Conservation (phyloP, 1,140 invertebrate genomes). For the Tetraneura akinire region DNA sequence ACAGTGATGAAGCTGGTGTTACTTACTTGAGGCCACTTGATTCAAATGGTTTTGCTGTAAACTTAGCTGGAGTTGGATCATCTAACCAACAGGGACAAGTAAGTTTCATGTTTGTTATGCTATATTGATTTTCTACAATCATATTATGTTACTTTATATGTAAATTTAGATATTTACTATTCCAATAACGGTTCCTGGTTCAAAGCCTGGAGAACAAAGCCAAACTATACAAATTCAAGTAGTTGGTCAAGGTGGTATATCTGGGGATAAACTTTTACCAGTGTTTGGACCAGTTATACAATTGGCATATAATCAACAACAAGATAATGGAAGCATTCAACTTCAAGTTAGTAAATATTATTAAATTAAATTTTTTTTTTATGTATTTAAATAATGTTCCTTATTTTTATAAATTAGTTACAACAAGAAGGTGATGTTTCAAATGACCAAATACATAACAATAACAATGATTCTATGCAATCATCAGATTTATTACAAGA, state of each 20-base stretch:
- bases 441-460: slow-evolving; percentile 50
- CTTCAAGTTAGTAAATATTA: slow-evolving; percentile 58
- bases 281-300: slow-evolving; percentile 67
- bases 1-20: slow-evolving; percentile 70
- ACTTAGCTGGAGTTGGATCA: slow-evolving; percentile 52
- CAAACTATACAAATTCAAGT: slow-evolving; percentile 78
- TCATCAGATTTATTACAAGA: slow-evolving; percentile 45
- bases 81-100: slow-evolving; percentile 56
- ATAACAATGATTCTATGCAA: slow-evolving; percentile 48
- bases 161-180: slow-evolving; percentile 67
- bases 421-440: slow-evolving; percentile 48
- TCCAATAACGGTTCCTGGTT: slow-evolving; percentile 72
- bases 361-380: not conserved
- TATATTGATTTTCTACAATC: too few relatives aligned
- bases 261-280: slow-evolving; percentile 54
- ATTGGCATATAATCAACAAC: slow-evolving; percentile 65
- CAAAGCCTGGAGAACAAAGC: slow-evolving; percentile 70
- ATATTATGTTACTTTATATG: not conserved
- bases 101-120: slow-evolving; percentile 37
- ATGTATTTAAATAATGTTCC: not conserved
- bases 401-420: slow-evolving; percentile 11
- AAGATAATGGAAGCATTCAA: slow-evolving; percentile 63
- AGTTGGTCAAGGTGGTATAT: slow-evolving; percentile 61
- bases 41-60: slow-evolving; percentile 60
- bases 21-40: slow-evolving; percentile 74